Evolutionary conservation across 2,797 vertebrate species (phyloP).

Genomic region (Sebastes taczanowskii): DNA sequence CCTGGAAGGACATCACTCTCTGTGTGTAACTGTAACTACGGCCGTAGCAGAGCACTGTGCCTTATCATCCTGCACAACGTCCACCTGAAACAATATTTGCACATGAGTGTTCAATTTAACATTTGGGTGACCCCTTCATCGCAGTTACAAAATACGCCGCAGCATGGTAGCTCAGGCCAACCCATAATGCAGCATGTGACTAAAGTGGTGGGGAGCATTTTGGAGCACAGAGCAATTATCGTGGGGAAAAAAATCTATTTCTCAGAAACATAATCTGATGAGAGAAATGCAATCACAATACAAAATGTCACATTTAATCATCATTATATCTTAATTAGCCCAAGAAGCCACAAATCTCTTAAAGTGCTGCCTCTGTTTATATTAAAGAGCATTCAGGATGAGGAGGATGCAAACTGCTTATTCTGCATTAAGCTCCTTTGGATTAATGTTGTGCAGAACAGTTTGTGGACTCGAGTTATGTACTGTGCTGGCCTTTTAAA

Average conservation of each 20-base stretch:
- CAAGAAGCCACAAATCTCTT: constrained; percentile 51
- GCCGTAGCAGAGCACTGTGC: constrained; percentile 70
- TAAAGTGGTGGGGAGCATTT: constrained; percentile 71
- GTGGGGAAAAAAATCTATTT: constrained; percentile 50
- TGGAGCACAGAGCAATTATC: constrained; percentile 68
- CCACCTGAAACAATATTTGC: constrained; percentile 90
- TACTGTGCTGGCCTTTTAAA: constrained; percentile 58
- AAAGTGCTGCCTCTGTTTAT: constrained; percentile 50
- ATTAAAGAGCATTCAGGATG: constrained; percentile 29
- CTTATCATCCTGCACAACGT: constrained; percentile 83
- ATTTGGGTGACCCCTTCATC: constrained; percentile 85
- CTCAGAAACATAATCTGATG: constrained; percentile 67
- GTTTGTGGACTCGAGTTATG: constrained; percentile 64
- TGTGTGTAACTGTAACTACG: constrained; percentile 77
- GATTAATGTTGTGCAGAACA: constrained; percentile 63
- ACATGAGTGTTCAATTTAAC: constrained; percentile 86
- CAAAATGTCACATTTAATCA: constrained; percentile 65
- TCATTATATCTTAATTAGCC: constrained; percentile 64
- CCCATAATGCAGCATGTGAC: constrained; percentile 81
- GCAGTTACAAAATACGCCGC: constrained; percentile 83
- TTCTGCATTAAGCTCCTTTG: constrained; percentile 48
- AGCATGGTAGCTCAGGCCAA: constrained; percentile 82
- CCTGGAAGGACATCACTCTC: constrained; percentile 84
- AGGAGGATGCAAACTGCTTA: constrained; percentile 52
- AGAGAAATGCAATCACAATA: constrained; percentile 68